A percentile compares a stretch with the other conserved stretches of the same genome.
Evolutionary conservation across 2,888 invertebrate species (phyloP).

Genomic region (Omphaloscelis lunosa): DNA sequence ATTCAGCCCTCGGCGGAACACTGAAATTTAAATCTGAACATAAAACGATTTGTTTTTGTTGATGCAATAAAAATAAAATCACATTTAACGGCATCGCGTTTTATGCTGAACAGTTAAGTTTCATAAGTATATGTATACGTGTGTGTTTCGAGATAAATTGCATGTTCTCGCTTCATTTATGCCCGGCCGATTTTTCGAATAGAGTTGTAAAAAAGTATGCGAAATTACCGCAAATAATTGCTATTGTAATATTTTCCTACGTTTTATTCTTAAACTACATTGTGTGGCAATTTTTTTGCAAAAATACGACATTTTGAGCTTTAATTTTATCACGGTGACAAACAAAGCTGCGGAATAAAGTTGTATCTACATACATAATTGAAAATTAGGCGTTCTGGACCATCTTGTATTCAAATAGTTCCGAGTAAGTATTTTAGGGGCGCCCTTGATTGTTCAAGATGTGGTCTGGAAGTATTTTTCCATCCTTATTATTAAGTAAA

Average conservation of each 20-base stretch:
- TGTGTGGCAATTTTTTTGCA: not conserved
- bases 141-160: slow-evolving; percentile 51
- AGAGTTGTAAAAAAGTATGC: slow-evolving; percentile 23
- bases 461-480: slow-evolving; percentile 50
- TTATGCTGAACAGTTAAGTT: slow-evolving; percentile 76
- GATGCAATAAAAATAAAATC: slow-evolving; percentile 84
- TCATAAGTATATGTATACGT: slow-evolving; percentile 68
- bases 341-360: slow-evolving; percentile 50
- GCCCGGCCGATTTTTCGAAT: slow-evolving; percentile 7
- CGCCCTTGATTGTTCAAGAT: slow-evolving; percentile 44
- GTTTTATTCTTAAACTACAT: slow-evolving; percentile 10
- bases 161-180: slow-evolving; percentile 35
- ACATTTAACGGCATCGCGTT: slow-evolving; percentile 78
- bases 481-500: slow-evolving; percentile 10
- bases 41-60: slow-evolving; percentile 87
- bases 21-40: slow-evolving; percentile 86
- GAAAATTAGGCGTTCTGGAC: slow-evolving; percentile 38
- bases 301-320: slow-evolving; percentile 11
- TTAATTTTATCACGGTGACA: slow-evolving; percentile 44
- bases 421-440: slow-evolving; percentile 27
- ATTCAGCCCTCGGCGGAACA: slow-evolving; percentile 76
- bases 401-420: slow-evolving; percentile 64
- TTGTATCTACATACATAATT: slow-evolving; percentile 49
- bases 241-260: slow-evolving; percentile 16
- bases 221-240: not conserved